Evolutionary conservation across 2,797 vertebrate species (phyloP).

Genomic region (Merluccius polli): DNA sequence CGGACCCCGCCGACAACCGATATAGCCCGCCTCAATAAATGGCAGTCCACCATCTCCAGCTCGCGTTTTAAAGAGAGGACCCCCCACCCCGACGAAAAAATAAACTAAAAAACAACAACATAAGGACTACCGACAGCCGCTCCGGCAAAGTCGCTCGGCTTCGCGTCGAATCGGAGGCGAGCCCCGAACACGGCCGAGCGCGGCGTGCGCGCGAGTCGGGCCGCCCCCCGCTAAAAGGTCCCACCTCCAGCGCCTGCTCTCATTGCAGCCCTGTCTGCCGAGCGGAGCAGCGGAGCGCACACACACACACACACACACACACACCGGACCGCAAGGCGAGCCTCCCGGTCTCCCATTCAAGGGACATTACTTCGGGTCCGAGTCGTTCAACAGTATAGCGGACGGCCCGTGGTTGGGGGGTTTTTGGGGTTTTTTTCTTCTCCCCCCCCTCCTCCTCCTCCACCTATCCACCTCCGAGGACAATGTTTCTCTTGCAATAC

Average conservation of each 20-base stretch:
- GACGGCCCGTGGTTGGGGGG: constrained; percentile 57
- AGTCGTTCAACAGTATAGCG: constrained; percentile 53
- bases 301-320: too few relatives aligned
- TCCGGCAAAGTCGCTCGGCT: too few relatives aligned
- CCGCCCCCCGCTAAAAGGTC: constrained; percentile 52
- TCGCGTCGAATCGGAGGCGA: too few relatives aligned
- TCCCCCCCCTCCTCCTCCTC: too few relatives aligned
- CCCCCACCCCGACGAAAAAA: too few relatives aligned
- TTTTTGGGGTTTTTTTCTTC: constrained; percentile 35
- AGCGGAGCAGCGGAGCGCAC: constrained; percentile 52
- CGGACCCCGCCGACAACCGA: too few relatives aligned
- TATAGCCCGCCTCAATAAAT: not conserved
- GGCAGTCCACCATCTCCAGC: constrained; percentile 11
- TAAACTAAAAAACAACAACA: too few relatives aligned
- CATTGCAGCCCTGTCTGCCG: constrained; percentile 74
- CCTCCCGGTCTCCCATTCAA: constrained; percentile 37
- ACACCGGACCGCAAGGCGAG: constrained; percentile 31
- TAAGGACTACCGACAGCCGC: too few relatives aligned
- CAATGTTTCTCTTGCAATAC: constrained; percentile 91
- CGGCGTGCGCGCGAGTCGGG: constrained; percentile 59
- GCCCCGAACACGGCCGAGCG: constrained; percentile 20
- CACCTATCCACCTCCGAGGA: constrained; percentile 49
- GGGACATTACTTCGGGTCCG: constrained; percentile 30
- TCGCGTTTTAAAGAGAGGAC: too few relatives aligned
- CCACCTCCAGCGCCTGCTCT: constrained; percentile 64